Conservation (phyloP, 2,797 vertebrate genomes). For the Parambassis ranga region DNA sequence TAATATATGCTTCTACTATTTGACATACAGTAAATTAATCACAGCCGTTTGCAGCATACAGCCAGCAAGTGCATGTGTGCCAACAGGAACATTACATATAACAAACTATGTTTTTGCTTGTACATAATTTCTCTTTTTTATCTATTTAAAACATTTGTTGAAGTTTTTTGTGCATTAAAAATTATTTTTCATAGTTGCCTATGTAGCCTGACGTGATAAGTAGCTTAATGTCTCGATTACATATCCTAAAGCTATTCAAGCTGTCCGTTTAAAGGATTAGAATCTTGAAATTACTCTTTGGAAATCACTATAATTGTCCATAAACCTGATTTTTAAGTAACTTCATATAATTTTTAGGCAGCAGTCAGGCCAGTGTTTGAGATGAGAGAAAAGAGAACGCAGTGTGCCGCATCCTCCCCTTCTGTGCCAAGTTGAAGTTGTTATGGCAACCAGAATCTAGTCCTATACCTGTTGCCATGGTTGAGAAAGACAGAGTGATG, state of each 20-base stretch:
- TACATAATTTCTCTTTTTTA: neutral
- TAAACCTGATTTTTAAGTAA: constrained; percentile 29
- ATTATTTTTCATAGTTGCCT: constrained; percentile 22
- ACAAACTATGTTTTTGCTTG: neutral
- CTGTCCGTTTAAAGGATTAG: constrained; percentile 36
- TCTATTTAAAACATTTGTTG: neutral
- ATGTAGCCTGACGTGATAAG: constrained; percentile 41
- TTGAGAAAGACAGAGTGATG: constrained; percentile 66
- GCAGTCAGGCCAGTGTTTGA: constrained; percentile 9
- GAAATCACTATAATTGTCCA: constrained; percentile 18
- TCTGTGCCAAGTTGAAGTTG: constrained; percentile 75
- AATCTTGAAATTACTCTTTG: constrained; percentile 33
- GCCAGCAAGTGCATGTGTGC: neutral
- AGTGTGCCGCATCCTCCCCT: constrained; percentile 62
- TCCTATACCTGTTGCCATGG: constrained; percentile 80
- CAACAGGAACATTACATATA: too few relatives aligned
- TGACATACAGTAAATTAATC: too few relatives aligned
- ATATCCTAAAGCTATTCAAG: constrained; percentile 56
- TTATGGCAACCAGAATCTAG: constrained; percentile 76
- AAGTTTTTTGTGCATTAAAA: constrained; percentile 15
- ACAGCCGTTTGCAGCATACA: too few relatives aligned
- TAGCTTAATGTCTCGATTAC: constrained; percentile 64
- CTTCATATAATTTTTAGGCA: constrained; percentile 5
- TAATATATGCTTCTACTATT: neutral
- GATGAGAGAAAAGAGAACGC: constrained; percentile 41